Percentiles rank a stretch among this genome's conserved stretches.
phyloP scores from a whole-genome alignment of 2,113 vertebrate genomes.

The Mobula birostris region DNA sequence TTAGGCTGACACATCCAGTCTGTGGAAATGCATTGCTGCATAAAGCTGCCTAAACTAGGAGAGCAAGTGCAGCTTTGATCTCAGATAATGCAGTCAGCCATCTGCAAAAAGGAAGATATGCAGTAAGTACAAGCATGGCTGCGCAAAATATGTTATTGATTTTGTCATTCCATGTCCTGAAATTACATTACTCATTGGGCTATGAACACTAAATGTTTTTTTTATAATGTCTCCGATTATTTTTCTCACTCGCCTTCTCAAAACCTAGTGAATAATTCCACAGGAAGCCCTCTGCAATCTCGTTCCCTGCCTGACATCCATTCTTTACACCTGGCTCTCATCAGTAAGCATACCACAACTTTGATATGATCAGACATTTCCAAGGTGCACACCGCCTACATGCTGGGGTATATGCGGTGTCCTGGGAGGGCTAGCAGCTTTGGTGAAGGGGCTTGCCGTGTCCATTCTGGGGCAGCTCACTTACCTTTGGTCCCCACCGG shows the following conservation, averaged over 20 bases:
- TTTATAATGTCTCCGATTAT: neutral
- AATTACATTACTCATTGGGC: neutral
- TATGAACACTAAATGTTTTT: neutral
- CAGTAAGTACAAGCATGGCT: slow-evolving; percentile 4
- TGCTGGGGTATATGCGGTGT: no score
- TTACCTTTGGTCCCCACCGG: no score
- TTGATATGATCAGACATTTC: neutral
- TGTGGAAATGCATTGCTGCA: slow-evolving; percentile 28
- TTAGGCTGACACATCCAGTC: slow-evolving; percentile 24
- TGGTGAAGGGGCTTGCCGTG: no score
- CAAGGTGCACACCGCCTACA: no score
- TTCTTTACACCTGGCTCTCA: neutral
- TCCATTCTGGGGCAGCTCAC: no score
- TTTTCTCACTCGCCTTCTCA: neutral
- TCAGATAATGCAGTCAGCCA: slow-evolving; percentile 25
- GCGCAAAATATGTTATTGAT: neutral
- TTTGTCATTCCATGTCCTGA: neutral
- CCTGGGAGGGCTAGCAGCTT: no score
- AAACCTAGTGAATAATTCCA: neutral
- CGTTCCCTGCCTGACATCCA: neutral
- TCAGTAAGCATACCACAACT: neutral
- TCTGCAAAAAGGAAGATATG: slow-evolving; percentile 30
- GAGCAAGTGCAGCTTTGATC: slow-evolving; percentile 14
- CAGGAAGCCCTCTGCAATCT: neutral
- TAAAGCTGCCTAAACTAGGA: slow-evolving; percentile 22